Base-by-base conservation (phyloP, 2,888 invertebrate genomes). In the Cylindroiulus punctatus region DNA sequence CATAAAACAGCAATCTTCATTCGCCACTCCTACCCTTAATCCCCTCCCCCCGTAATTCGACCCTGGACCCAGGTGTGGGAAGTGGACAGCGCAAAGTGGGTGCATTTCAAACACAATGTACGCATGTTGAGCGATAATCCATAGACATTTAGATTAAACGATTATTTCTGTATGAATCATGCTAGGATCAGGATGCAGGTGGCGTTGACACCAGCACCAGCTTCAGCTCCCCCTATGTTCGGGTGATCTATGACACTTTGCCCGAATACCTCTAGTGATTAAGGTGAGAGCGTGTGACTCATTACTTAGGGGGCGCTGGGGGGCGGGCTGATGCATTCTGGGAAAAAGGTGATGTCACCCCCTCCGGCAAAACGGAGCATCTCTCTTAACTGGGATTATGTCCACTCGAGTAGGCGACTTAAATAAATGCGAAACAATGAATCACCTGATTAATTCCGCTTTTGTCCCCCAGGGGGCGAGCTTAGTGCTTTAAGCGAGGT, bases 151-250 rank as follows among this genome's bases (percentile, higher is more conserved):
- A n/a, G 26, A 65, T 65, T 22, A 65, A 1, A 65, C 26, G 65
- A 65, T n/a, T n/a, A 65, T 65, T 65, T 65, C 65, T 65, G 65
- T 12, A 65, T 65, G 65, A 65, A 65, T 65, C 65, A 65, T 65
- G 26, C 65, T 4, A 1, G 26, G 65, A 26, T 65, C 26, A 65
- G 65, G 26, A 65, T 26, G 65, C 65, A 65, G 65, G 65, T 65
- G 65, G 65, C 65, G 65, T 65, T 65, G 26, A 65, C 26, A 65
- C 12, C 65, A 8, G 26, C 12, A 26, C 65, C 26, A 65, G 65
- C n/a, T 57, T 47, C 22, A n/a, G 8, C 7, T 19, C 26, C 26
- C 65, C 65, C 22, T 12, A 65, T 22, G 10, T 10, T 22, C 65
- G 12, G 65, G 26, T 65, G 65, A 65, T 65, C 65, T 26, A 26